phyloP scores from a whole-genome alignment of 2,888 invertebrate species.

The Epistrophe eligans region DNA sequence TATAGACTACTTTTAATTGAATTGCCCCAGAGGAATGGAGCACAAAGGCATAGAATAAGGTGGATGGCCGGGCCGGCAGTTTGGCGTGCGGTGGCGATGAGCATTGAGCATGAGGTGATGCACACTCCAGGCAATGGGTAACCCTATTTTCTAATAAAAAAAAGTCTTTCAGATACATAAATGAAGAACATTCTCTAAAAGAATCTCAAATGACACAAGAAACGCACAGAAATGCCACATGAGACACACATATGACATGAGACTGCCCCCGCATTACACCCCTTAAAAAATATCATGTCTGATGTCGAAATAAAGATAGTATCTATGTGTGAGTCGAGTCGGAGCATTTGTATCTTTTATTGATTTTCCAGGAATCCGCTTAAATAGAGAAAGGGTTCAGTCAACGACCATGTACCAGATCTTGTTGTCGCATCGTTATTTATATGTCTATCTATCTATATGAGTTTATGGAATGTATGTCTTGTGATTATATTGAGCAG shows the following conservation, averaged over 20 bases:
- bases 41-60: conserved; percentile 3
- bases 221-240: conserved; percentile 5
- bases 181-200: conserved; percentile 40
- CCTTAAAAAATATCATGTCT: neutral
- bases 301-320: neutral
- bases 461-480: neutral
- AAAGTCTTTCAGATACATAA: neutral
- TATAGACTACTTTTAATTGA: conserved; percentile 60
- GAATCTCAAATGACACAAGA: conserved; percentile 46
- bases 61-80: neutral
- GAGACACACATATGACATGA: conserved; percentile 4
- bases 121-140: conserved; percentile 18
- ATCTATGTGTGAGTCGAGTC: neutral
- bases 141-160: conserved; percentile 28
- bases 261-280: too few relatives aligned
- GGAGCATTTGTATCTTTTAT: conserved; percentile 26
- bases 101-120: too few relatives aligned
- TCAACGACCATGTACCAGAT: conserved; percentile 50
- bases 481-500: conserved; percentile 27
- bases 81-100: neutral
- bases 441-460: neutral
- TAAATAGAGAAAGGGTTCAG: conserved; percentile 38
- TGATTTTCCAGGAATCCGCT: conserved; percentile 46
- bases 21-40: conserved; percentile 37
- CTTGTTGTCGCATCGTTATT: conserved; percentile 42